Evolutionary conservation across 2,113 vertebrate species (phyloP).

Genomic region (Butorides virescens): DNA sequence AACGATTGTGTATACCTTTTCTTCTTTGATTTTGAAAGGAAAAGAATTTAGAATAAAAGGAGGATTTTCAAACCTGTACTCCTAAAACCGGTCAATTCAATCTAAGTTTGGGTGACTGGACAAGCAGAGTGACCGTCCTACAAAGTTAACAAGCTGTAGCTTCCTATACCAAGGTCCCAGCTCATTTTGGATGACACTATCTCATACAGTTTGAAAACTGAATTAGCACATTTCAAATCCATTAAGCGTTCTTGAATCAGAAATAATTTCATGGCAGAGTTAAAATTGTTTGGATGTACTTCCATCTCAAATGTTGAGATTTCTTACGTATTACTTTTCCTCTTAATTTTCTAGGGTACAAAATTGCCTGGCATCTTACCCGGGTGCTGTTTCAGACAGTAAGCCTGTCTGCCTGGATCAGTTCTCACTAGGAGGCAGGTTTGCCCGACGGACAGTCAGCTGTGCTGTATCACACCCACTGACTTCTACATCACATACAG

Average conservation of each 20-base stretch:
- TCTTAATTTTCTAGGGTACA: neutral
- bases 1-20: accelerated
- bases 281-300: neutral
- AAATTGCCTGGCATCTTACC: neutral
- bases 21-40: neutral
- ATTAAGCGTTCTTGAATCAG: neutral
- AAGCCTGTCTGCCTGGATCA: neutral
- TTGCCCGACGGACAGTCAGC: neutral
- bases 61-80: neutral
- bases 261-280: neutral
- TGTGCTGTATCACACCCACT: neutral
- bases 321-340: neutral
- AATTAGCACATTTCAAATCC: neutral
- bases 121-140: neutral
- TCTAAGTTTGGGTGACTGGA: neutral
- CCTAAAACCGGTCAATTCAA: neutral
- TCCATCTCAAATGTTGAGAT: neutral
- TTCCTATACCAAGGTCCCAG: neutral
- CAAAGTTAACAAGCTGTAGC: neutral
- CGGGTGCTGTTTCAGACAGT: neutral
- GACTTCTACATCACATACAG: neutral
- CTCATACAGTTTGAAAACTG: neutral
- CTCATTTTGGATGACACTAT: neutral
- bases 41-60: neutral
- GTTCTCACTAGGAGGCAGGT: neutral